Base-by-base conservation (phyloP, 2,797 vertebrate genomes). In the Phoeniculus purpureus region DNA sequence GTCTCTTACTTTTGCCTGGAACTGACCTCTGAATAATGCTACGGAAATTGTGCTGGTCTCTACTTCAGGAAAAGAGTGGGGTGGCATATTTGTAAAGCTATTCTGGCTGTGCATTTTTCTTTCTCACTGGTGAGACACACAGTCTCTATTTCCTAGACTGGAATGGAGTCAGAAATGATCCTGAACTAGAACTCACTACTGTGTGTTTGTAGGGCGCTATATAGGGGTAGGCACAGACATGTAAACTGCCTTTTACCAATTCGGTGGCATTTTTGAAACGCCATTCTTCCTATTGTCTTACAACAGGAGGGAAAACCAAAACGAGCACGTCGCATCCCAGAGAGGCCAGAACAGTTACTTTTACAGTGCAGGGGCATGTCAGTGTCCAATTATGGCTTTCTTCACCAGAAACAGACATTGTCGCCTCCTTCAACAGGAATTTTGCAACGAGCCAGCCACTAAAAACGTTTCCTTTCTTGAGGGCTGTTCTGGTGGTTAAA, bases 21-120 rank as follows among this genome's bases (percentile, higher is more conserved):
- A 68, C 13, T 0, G 0, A 11, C 12, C 26, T 66, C 54, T 11
- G 43, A 37, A 5, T 29, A 71, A 22, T 0, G 0, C 18, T 12
- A 45, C 19, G 27, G 27, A 18, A 65, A 79, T 27, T 0, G 8
- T 18, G 7, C 15, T 22, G 45, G 14, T 16, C 3, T 5, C 19
- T 18, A 22, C 21, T 50, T 73, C 29, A 32, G 26, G 55, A 48
- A 27, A 32, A 16, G 14, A 25, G 22, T 3, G 16, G 7, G 9
- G 29, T 0, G 15, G 7, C 17, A 6, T 13, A 32, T 16, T 59
- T 0, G 1, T 25, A 62, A 50, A 73, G 13, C 26, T 27, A 2
- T 25, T 43, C 12, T 43, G 21, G 27, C 5, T 1, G 16, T 8
- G 7, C 9, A 1, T 40, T 61, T 83, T 73, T 34, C n/a, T 60